These are phyloP conservation scores for Drosophila meridiana DNA, from an alignment of 2,888 invertebrate species.

Conservation along the genomic window DNA sequence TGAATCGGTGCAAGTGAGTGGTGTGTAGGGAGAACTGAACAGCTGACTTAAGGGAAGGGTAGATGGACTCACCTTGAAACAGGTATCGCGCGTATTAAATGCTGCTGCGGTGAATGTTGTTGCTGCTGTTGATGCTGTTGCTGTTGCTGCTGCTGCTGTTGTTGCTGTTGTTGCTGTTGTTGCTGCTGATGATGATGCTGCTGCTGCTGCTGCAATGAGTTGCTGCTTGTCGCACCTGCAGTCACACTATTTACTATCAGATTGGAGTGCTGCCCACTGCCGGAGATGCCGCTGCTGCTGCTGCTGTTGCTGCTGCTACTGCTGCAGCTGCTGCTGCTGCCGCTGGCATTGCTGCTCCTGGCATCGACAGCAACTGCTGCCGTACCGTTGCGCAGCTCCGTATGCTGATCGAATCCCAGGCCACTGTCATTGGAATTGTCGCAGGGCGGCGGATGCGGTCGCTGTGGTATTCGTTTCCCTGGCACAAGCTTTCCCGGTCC, in stretches of 20 bases:
- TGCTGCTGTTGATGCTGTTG: slow-evolving; percentile 70
- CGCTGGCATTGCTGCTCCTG: slow-evolving; percentile 37
- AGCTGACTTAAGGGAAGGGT: slow-evolving; percentile 35
- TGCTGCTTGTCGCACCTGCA: slow-evolving; percentile 60
- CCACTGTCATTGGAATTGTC: slow-evolving; percentile 97
- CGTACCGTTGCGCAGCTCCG: slow-evolving; percentile 85
- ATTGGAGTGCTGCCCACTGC: slow-evolving; percentile 50
- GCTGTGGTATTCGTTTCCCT: slow-evolving; percentile 84
- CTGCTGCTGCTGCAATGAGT: slow-evolving; percentile 65
- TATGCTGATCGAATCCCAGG: slow-evolving; percentile 92
- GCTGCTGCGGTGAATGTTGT: slow-evolving; percentile 79
- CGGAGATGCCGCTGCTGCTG: slow-evolving; percentile 35
- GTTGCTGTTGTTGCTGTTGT: slow-evolving; percentile 55
- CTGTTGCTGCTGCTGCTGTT: slow-evolving; percentile 49
- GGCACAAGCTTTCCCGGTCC: slow-evolving; percentile 84
- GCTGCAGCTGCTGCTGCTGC: slow-evolving; percentile 34
- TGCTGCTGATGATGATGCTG: slow-evolving; percentile 56
- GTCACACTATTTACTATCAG: slow-evolving; percentile 54
- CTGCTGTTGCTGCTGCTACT: slow-evolving; percentile 36
- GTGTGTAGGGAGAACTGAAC: slow-evolving; percentile 30
- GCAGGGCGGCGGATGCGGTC: slow-evolving; percentile 87
- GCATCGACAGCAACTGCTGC: slow-evolving; percentile 29
- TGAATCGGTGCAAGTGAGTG: slow-evolving; percentile 14
- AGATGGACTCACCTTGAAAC: slow-evolving; percentile 81
- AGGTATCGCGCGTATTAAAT: slow-evolving; percentile 84